Evolutionary conservation across 2,888 invertebrate genomes (phyloP).

Genomic region (Athalia circularis): DNA sequence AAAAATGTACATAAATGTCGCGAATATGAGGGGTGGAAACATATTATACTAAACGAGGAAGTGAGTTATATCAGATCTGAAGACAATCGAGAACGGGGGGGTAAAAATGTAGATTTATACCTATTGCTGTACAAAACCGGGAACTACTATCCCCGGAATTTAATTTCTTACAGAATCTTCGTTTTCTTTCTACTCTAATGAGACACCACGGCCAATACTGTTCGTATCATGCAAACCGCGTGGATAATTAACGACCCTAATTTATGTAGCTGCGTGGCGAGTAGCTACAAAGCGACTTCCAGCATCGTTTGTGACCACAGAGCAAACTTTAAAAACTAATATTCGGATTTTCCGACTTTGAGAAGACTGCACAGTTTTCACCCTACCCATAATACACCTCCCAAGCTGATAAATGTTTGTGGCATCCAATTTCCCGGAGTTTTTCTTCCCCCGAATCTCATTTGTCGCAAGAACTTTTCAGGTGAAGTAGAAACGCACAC

Average conservation of each 20-base stretch:
- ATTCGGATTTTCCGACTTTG: too few species aligned
- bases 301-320: neutral
- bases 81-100: constrained; percentile 23
- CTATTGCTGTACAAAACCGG: neutral
- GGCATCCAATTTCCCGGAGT: neutral
- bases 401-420: constrained; percentile 5
- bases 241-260: constrained; percentile 16
- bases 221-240: neutral
- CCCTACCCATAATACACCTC: neutral
- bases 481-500: too few species aligned
- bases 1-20: neutral
- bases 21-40: neutral
- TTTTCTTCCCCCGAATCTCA: neutral
- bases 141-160: too few species aligned
- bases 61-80: neutral
- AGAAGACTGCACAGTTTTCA: neutral
- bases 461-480: neutral
- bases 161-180: too few species aligned
- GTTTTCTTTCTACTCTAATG: too few species aligned
- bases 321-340: neutral
- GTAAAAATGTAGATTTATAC: constrained; percentile 7
- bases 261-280: neutral
- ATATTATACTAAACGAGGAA: too few species aligned
- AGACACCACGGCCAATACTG: neutral
- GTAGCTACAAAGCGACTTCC: neutral